phyloP scores from a whole-genome alignment of 2,888 invertebrate species.

The Spilosoma lubricipeda region DNA sequence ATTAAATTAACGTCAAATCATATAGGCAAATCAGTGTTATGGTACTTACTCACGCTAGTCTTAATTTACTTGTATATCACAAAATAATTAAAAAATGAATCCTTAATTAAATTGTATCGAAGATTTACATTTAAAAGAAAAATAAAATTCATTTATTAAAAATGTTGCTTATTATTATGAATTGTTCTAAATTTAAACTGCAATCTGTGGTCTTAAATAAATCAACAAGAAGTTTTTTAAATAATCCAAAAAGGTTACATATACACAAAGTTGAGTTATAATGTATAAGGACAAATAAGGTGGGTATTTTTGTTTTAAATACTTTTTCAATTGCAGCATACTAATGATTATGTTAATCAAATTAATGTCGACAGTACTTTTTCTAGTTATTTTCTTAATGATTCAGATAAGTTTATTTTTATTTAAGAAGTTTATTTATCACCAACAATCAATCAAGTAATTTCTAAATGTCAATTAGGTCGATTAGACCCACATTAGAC shows the following conservation, averaged over 20 bases:
- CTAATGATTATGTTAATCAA: background rate
- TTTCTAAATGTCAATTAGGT: background rate
- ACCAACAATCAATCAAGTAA: background rate
- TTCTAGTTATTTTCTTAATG: too few species aligned
- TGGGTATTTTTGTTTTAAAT: background rate
- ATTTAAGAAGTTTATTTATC: background rate
- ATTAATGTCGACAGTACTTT: background rate
- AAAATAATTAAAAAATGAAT: background rate
- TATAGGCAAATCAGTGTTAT: background rate
- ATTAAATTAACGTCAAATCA: constrained; percentile 9
- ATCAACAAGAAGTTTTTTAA: background rate
- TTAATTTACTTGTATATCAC: background rate
- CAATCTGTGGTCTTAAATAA: background rate
- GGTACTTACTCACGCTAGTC: background rate
- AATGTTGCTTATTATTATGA: too few species aligned
- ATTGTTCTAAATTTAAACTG: background rate
- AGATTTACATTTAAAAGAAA: background rate
- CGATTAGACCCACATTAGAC: constrained; percentile 29
- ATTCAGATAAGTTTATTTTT: background rate
- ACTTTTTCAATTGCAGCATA: background rate
- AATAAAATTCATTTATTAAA: background rate
- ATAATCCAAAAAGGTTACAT: background rate
- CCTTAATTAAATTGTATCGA: background rate
- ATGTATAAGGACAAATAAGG: background rate
- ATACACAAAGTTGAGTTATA: background rate